A percentile compares a stretch with the other conserved stretches of the same genome.
phyloP scores from a whole-genome alignment of 2,797 vertebrate genomes.

The Hippopotamyrus pictus region DNA sequence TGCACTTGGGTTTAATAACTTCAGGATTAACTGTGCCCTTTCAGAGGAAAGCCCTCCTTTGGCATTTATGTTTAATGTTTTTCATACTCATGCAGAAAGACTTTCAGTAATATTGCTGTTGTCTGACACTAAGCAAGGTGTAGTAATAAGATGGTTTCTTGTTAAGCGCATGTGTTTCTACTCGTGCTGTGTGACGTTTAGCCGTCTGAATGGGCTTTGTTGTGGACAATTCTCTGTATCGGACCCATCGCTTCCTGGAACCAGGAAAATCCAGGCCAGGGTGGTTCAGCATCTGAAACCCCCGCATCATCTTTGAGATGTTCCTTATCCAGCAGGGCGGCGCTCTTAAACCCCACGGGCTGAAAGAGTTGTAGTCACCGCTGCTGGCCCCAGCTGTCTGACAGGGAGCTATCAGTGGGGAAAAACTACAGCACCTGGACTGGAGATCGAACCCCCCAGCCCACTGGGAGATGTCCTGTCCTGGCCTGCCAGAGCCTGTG shows the following conservation, averaged over 20 bases:
- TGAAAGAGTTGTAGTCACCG: not conserved
- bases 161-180: not conserved
- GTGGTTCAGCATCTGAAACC: not conserved
- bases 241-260: not conserved
- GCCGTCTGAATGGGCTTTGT: not conserved
- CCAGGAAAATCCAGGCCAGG: not conserved
- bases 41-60: not conserved
- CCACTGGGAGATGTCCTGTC: slow-evolving; percentile 50
- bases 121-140: not conserved
- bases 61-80: not conserved
- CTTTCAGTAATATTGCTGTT: not conserved
- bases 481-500: not conserved
- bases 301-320: not conserved
- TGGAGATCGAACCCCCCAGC: slow-evolving; percentile 46
- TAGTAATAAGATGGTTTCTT: not conserved
- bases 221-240: not conserved
- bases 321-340: not conserved
- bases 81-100: not conserved
- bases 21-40: not conserved
- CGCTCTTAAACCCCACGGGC: not conserved
- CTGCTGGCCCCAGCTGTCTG: not conserved
- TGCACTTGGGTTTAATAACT: not conserved
- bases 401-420: not conserved
- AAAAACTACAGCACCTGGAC: slow-evolving; percentile 30
- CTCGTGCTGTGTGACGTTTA: not conserved